Percentiles rank a stretch among this genome's conserved stretches.
Conservation (phyloP, 2,113 vertebrate species). For the Gorilla gorilla region DNA sequence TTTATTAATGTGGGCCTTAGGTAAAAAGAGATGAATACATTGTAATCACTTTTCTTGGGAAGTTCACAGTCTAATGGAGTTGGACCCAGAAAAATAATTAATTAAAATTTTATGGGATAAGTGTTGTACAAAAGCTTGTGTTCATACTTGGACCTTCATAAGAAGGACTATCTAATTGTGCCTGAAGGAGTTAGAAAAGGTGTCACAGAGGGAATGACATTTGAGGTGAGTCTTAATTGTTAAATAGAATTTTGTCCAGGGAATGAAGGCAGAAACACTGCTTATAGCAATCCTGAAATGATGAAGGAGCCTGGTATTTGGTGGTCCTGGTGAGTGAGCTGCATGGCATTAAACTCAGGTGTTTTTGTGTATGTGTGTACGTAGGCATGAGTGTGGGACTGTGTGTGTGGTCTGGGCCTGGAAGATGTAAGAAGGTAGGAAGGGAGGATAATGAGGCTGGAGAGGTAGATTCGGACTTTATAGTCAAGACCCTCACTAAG, state of each 20-base stretch:
- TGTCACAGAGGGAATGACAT: not conserved
- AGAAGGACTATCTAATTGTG: not conserved
- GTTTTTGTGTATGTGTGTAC: not conserved
- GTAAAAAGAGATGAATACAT: not conserved
- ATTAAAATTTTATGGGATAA: not conserved
- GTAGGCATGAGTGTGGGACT: too few species aligned
- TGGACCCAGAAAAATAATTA: not conserved
- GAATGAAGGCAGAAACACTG: not conserved
- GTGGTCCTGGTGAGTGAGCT: not conserved
- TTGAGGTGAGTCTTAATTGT: not conserved
- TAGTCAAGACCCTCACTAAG: not conserved
- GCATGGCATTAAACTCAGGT: not conserved
- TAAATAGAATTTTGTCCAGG: not conserved
- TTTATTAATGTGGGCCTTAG: not conserved
- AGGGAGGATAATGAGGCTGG: not conserved
- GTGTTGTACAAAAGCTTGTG: not conserved
- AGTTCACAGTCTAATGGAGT: not conserved
- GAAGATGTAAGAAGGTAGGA: not conserved
- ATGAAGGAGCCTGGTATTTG: not conserved
- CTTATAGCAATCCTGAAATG: not conserved
- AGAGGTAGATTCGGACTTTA: not conserved
- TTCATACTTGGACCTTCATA: not conserved
- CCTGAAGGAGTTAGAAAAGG: not conserved
- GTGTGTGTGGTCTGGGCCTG: not conserved
- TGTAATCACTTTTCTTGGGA: not conserved